phyloP scores from a whole-genome alignment of 2,888 invertebrate genomes.

The Dynastes maya region DNA sequence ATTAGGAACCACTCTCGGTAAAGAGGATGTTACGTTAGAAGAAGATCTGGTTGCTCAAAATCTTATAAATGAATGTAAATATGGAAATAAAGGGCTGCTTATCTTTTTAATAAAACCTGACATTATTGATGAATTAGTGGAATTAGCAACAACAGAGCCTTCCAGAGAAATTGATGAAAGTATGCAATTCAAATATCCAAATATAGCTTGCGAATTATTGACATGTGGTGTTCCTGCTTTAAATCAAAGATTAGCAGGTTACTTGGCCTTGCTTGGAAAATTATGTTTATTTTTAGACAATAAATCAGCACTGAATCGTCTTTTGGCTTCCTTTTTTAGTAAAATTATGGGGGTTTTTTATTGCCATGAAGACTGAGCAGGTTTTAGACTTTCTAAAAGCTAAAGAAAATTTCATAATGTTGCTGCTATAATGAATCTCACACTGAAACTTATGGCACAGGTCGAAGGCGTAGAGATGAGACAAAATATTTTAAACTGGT shows the following conservation, averaged over 20 bases:
- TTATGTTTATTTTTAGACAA: constrained; percentile 92
- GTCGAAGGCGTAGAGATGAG: constrained; percentile 84
- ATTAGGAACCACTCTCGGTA: constrained; percentile 84
- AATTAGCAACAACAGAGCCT: constrained; percentile 90
- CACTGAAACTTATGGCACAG: constrained; percentile 87
- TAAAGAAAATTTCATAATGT: constrained; percentile 88
- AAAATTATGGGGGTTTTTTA: constrained; percentile 90
- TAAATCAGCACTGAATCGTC: constrained; percentile 91
- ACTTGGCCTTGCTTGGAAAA: constrained; percentile 84
- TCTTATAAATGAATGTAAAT: constrained; percentile 95
- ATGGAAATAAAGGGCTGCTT: constrained; percentile 90
- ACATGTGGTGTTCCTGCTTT: constrained; percentile 89
- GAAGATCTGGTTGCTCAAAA: constrained; percentile 96
- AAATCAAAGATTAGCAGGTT: constrained; percentile 88
- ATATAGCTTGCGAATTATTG: constrained; percentile 94
- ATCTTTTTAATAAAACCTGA: constrained; percentile 91
- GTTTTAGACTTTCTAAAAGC: constrained; percentile 92
- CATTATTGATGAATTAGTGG: constrained; percentile 88
- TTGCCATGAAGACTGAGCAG: constrained; percentile 90
- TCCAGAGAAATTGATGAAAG: constrained; percentile 84
- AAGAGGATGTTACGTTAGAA: constrained; percentile 89
- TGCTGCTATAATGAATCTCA: constrained; percentile 93
- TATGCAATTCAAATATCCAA: constrained; percentile 90
- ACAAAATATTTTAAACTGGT: constrained; percentile 84
- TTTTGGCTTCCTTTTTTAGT: constrained; percentile 96